phyloP scores from a whole-genome alignment of 2,888 invertebrate genomes.

The Eupithecia subfuscata region DNA sequence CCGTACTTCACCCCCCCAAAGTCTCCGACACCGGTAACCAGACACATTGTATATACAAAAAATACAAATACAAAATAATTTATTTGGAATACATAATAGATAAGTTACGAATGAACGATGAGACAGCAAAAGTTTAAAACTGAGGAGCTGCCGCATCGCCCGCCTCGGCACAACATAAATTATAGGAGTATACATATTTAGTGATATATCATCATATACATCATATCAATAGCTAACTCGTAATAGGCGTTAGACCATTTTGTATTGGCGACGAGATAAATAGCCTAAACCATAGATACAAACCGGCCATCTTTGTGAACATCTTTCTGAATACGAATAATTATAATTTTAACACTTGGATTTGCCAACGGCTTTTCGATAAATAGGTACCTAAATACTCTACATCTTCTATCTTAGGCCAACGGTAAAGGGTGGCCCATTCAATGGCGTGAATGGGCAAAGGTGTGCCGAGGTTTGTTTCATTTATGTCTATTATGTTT shows the following conservation, averaged over 20 bases:
- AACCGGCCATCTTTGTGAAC: constrained; percentile 40
- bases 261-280: constrained; percentile 39
- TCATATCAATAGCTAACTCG: no score
- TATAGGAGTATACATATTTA: no score
- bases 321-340: constrained; percentile 4
- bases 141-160: no score
- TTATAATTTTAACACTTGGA: not conserved
- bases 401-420: constrained; percentile 12
- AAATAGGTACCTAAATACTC: not conserved
- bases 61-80: no score
- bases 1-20: no score
- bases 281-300: constrained; percentile 31
- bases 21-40: no score
- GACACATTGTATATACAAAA: no score
- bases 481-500: constrained; percentile 25
- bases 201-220: no score
- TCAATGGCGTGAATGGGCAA: constrained; percentile 24
- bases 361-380: constrained; percentile 6
- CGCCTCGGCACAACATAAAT: no score
- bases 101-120: no score
- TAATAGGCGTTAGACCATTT: constrained; percentile 26
- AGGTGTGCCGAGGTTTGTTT: constrained; percentile 27
- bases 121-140: no score
- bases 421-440: constrained; percentile 22
- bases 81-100: no score